Base-by-base conservation (phyloP, 2,113 vertebrate genomes). In the Brachyhypopomus gauderio region DNA sequence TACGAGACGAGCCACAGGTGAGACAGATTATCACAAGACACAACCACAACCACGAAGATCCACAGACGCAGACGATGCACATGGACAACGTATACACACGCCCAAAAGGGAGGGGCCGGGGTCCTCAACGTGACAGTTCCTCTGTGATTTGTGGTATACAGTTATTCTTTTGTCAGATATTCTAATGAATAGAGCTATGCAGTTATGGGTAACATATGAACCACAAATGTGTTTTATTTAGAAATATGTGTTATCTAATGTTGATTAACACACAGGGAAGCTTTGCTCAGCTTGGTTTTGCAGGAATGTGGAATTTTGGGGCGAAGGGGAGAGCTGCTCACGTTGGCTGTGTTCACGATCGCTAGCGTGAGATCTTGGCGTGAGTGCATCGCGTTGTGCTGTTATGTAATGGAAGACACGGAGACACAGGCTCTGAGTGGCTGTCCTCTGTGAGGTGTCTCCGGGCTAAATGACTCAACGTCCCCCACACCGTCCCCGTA, bases 381-480 rank as follows among this genome's bases (percentile, higher is more conserved):
- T n/a, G 17, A 38, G 36, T 3, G 36, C 9, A 19, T 30, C 64
- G 17, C 16, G 19, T 34, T 72, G 69, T 48, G 34, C 52, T 45
- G 70, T 79, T 82, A 79, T 79, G 64, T 80, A 80, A 80, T 36
- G 22, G 60, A 67, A 12, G 55, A 62, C 71, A 80, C 64, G 79
- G 79, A 30, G 30, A 80, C 60, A 52, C n/a, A 34, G 73, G 27
- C 60, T 70, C 79, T 9, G 38, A 80, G 78, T 52, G 66, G n/a
- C 45, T 75, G 84, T 85, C 70, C 63, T 75, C 76, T 76, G 45
- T 66, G 30, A 55, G 27, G 34, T 23, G 56, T 74, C 84, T 72
- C 63, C 58, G 1, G 80, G 84, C 79, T 52, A 75, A 76, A 79
- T 72, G 80, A 82, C 79, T 85, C 84, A 85, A 72, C 72, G 66